Conservation (phyloP, 1,140 invertebrate genomes). For the Acyrthosiphon pisum region DNA sequence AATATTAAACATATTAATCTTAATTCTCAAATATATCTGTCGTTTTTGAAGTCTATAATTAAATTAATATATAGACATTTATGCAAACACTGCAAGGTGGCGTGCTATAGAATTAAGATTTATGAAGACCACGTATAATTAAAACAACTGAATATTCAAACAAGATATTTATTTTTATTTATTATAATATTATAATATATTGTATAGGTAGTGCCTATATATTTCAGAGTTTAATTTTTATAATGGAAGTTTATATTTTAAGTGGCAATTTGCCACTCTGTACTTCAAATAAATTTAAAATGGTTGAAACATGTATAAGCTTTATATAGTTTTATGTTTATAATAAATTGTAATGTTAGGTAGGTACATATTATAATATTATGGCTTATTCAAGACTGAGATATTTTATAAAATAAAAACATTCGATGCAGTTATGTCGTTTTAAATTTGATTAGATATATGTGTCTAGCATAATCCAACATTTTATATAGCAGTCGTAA, state of each 20-base stretch:
- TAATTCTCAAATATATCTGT: not conserved
- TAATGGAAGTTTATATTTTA: not conserved
- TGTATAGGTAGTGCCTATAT: not conserved
- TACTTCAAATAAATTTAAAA: slow-evolving; percentile 16
- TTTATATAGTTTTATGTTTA: not conserved
- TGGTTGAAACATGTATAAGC: not conserved
- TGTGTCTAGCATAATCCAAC: not conserved
- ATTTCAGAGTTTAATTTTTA: not conserved
- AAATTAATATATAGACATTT: not conserved
- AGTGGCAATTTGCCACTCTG: not conserved
- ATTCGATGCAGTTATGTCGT: no score
- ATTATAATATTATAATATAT: not conserved
- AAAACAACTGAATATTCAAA: not conserved
- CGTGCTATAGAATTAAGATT: not conserved
- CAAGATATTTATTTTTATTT: not conserved
- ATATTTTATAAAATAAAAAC: not conserved
- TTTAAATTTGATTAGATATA: not conserved
- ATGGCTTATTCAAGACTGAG: not conserved
- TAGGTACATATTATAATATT: not conserved
- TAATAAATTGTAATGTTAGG: not conserved
- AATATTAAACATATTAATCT: not conserved
- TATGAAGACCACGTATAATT: not conserved
- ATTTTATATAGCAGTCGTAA: not conserved
- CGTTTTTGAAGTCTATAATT: not conserved
- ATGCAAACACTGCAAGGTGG: not conserved